phyloP scores from a whole-genome alignment of 2,888 invertebrate species.

The Pristionchus mayeri region DNA sequence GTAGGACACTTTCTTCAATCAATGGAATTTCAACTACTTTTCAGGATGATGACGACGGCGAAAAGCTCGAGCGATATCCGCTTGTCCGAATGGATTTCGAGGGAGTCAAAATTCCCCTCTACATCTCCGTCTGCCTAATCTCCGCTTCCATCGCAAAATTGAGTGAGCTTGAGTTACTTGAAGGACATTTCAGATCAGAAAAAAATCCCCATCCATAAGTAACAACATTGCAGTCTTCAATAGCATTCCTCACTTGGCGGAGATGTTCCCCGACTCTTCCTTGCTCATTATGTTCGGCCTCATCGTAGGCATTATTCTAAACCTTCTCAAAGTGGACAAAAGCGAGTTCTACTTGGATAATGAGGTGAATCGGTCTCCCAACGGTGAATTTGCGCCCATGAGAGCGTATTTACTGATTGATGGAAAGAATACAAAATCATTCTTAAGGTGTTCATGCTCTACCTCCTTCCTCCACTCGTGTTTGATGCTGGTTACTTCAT shows the following conservation, averaged over 20 bases:
- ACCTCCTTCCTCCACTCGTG: slow-evolving; percentile 97
- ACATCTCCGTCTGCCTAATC: slow-evolving; percentile 79
- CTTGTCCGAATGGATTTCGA: slow-evolving; percentile 60
- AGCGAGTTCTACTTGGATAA: slow-evolving; percentile 47
- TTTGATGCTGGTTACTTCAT: slow-evolving; percentile 84
- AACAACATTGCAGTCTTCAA: slow-evolving; percentile 61
- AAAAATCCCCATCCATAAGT: too few species aligned
- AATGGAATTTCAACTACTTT: too few species aligned
- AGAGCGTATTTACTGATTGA: too few species aligned
- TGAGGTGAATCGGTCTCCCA: background rate
- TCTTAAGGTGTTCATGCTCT: slow-evolving; percentile 88
- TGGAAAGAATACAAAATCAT: too few species aligned
- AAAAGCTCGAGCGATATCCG: slow-evolving; percentile 59
- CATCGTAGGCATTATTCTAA: slow-evolving; percentile 87
- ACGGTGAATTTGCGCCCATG: too few species aligned
- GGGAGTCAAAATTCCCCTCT: slow-evolving; percentile 66
- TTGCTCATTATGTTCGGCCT: slow-evolving; percentile 95
- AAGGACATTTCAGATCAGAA: too few species aligned
- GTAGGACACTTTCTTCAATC: too few species aligned
- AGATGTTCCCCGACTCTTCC: slow-evolving; percentile 92
- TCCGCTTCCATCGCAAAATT: slow-evolving; percentile 96
- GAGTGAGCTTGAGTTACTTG: slow-evolving; percentile 56
- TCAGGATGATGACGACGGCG: slow-evolving; percentile 53
- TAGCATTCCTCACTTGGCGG: slow-evolving; percentile 63
- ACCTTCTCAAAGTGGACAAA: slow-evolving; percentile 80